These are phyloP conservation scores for Papilio machaon DNA, from an alignment of 1,140 invertebrate genomes.

Conservation along the genomic window DNA sequence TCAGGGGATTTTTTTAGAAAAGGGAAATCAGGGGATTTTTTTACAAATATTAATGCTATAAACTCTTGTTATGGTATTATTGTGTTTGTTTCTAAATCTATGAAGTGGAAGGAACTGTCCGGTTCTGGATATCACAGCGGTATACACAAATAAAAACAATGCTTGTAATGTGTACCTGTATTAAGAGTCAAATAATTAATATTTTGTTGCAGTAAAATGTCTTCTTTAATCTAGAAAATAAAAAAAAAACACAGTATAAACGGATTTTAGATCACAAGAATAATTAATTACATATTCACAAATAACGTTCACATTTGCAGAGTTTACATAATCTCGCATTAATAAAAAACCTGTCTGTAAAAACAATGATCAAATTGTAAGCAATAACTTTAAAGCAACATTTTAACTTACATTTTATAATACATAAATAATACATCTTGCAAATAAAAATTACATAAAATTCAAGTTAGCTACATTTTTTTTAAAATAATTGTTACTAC, in stretches of 20 bases:
- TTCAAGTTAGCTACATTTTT: constrained; percentile 78
- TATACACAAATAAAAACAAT: constrained; percentile 36
- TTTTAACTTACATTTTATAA: constrained; percentile 80
- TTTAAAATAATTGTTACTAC: constrained; percentile 78
- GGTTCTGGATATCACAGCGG: not conserved
- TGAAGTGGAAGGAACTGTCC: not conserved
- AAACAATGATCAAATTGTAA: constrained; percentile 75
- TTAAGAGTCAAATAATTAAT: constrained; percentile 44
- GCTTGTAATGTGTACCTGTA: constrained; percentile 35
- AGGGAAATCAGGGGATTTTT: too few relatives aligned
- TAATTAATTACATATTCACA: constrained; percentile 83
- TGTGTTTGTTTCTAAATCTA: too few relatives aligned
- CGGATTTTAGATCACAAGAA: constrained; percentile 81
- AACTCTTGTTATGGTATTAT: too few relatives aligned
- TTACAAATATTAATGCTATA: too few relatives aligned
- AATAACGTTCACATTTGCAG: constrained; percentile 72
- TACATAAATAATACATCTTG: constrained; percentile 81
- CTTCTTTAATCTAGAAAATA: constrained; percentile 82
- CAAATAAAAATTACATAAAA: constrained; percentile 80
- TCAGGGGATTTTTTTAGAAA: too few relatives aligned
- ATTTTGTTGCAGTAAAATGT: constrained; percentile 73
- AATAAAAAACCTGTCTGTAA: constrained; percentile 69
- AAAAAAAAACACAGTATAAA: constrained; percentile 82
- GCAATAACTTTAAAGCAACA: constrained; percentile 80
- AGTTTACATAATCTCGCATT: constrained; percentile 71